Evolutionary conservation across 2,113 vertebrate species (phyloP), one percentile per base, ranked within the genome.

Genomic region (Lycaon pictus): DNA sequence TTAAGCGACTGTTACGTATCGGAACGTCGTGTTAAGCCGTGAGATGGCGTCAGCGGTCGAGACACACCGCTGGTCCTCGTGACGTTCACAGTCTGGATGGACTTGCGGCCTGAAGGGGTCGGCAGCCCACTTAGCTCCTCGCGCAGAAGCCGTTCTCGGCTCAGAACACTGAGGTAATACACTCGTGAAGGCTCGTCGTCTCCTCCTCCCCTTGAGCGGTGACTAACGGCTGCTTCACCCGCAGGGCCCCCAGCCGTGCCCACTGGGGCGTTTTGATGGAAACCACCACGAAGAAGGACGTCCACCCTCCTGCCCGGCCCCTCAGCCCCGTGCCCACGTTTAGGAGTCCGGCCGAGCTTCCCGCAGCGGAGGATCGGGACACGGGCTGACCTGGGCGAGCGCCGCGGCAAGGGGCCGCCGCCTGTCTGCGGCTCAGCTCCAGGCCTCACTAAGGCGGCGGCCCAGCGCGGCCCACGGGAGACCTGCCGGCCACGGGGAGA

Each of bases 401-500:
- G 37, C 37, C 37, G 37, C 37, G 37, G 37, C 37, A 4, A 43
- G 37, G 37, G 37, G 37, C 37, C 37, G 37, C 37, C 4, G 37
- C 37, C 37, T 43, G 37, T 43, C 37, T 43, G 37, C 37, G 4
- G 4, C 37, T 43, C 37, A 43, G 37, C 37, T 43, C 37, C 37
- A 98, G 98, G 98, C 96, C 97, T 95, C 98, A 94, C 97, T 98
- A 98, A 93, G 98, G 98, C 97, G 79, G 51, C 97, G 97, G 92
- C 35, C 96, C 90, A 96, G 92, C 67, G 96, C 96, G 95, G 97
- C 96, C 96, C 97, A 11, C 0, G 79, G 32, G 92, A 98, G 97
- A 96, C 93, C 98, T 98, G 93, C 97, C 62, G 19, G 93, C 97
- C 98, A 98, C 65, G 97, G 92, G 98, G 98, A 97, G 98, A 98